Evolutionary conservation across 2,888 invertebrate genomes (phyloP).

Genomic region (Dasysyrphus albostriatus): DNA sequence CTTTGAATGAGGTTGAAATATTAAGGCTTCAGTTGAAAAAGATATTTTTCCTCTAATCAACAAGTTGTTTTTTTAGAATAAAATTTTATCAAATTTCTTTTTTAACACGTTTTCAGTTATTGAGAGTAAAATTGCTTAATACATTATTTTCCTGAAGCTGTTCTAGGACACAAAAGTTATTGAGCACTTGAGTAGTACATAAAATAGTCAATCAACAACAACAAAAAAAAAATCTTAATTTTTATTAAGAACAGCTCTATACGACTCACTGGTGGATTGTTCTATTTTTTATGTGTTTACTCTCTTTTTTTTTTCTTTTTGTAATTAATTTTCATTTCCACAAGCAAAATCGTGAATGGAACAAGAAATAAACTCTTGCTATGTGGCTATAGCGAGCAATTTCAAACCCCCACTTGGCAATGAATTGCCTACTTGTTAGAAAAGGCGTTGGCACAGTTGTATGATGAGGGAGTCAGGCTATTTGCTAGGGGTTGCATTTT

Average conservation of each 20-base stretch:
- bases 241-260: constrained; percentile 2
- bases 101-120: too few relatives aligned
- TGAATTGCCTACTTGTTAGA: constrained; percentile 57
- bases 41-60: too few relatives aligned
- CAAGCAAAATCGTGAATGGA: constrained; percentile 18
- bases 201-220: not conserved
- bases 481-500: constrained; percentile 36
- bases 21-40: too few relatives aligned
- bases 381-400: constrained; percentile 33
- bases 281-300: not conserved
- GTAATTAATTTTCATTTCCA: constrained; percentile 60
- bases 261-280: not conserved
- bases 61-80: too few relatives aligned
- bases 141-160: too few relatives aligned
- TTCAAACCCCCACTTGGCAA: constrained; percentile 52
- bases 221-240: not conserved
- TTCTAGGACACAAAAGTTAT: too few relatives aligned
- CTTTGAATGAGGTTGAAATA: too few relatives aligned
- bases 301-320: constrained; percentile 12
- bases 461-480: not conserved
- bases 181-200: too few relatives aligned
- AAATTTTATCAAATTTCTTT: too few relatives aligned
- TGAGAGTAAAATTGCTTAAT: too few relatives aligned
- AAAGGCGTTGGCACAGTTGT: constrained; percentile 14
- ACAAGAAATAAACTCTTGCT: not conserved